Percentiles rank a stretch among this genome's conserved stretches.
Conservation (phyloP, 1,140 invertebrate species). For the Ceratitis capitata region DNA sequence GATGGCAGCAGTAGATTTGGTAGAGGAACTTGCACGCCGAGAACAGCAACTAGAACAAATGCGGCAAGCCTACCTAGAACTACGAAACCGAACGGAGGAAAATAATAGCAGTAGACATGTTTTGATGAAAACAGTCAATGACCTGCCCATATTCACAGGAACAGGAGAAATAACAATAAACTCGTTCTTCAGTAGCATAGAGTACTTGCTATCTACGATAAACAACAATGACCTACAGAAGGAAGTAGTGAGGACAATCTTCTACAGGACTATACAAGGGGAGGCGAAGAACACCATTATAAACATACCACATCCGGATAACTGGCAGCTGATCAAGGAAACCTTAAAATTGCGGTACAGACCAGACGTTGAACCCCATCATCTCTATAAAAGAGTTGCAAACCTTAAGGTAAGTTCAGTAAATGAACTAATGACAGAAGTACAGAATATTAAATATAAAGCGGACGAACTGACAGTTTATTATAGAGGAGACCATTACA, state of each 20-base stretch:
- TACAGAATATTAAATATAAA: conserved; percentile 41
- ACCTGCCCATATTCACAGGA: neutral
- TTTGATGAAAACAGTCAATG: too few species aligned
- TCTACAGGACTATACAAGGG: neutral
- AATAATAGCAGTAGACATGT: too few species aligned
- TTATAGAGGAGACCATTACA: conserved; percentile 3
- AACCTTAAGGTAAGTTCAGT: neutral
- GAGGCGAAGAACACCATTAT: neutral
- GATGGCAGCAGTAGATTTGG: too few species aligned
- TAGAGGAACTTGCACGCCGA: too few species aligned
- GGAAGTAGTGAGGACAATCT: neutral
- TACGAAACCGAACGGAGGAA: too few species aligned
- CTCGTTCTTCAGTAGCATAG: neutral
- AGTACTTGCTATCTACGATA: neutral
- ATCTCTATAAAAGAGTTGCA: neutral
- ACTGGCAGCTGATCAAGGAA: neutral
- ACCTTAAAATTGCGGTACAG: neutral
- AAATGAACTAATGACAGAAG: conserved; percentile 14
- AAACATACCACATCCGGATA: too few species aligned
- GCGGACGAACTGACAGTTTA: conserved; percentile 24
- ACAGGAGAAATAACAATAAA: neutral
- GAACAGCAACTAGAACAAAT: too few species aligned
- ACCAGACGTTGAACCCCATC: neutral
- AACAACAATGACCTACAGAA: neutral
- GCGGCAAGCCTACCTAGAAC: too few species aligned